Base-by-base conservation (phyloP, 2,888 invertebrate genomes). In the Drosophila anomalata region DNA sequence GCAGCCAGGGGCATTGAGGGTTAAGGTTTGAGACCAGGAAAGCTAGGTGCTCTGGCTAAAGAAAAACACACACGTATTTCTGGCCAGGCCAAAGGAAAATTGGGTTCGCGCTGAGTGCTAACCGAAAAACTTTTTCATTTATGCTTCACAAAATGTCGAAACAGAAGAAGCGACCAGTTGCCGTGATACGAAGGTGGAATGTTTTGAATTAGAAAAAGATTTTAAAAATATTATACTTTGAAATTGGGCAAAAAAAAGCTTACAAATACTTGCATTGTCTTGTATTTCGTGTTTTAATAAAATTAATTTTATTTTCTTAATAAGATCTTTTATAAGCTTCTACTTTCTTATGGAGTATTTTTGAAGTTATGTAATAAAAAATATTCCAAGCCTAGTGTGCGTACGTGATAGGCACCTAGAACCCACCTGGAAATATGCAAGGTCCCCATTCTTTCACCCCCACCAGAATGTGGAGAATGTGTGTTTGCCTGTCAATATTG, bases 31-130 rank as follows among this genome's bases (percentile, higher is more conserved):
- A 22, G 9, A 46, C 31, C n/a, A 22, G 42, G 46, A 31, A 59
- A 48, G 52, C 62, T 51, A 65, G 71, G 65, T 51, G 67, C 63
- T 50, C 65, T 55, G 85, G 74, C 87, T 79, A 82, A 82, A 87
- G 87, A 87, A 82, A 82, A 87, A 82, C 85, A 81, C 71, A 87
- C 82, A 82, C 82, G 87, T 87, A 84, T 87, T 82, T 84, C 70
- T 52, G 79, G 85, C 77, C 82, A 78, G 54, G 58, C 81, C 81
- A 81, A 87, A 82, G 78, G 85, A 82, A 82, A 87, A 87, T 82
- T 84, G 82, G 85, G 79, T 87, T 73, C 63, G 77, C 68, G 76
- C 82, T 87, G 81, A 81, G 87, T 84, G 81, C 85, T 75, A 82
- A 87, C 82, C 87, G 79, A 87, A 82, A 81, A 82, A 82, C 36